phyloP scores from a whole-genome alignment of 2,113 vertebrate species.

The Macaca fascicularis region DNA sequence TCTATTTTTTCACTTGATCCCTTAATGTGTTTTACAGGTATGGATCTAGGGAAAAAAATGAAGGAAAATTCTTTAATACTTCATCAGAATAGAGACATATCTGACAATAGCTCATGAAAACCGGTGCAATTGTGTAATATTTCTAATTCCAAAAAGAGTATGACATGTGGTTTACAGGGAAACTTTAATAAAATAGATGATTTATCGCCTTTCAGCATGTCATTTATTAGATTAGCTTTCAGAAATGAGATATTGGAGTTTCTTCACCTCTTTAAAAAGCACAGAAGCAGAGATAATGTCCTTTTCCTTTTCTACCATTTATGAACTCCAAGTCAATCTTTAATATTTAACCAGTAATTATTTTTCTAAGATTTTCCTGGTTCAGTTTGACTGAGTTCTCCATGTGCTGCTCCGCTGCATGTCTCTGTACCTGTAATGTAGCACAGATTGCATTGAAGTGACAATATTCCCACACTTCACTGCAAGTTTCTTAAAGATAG shows the following conservation, averaged over 20 bases:
- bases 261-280: neutral
- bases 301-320: neutral
- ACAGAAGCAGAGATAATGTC: neutral
- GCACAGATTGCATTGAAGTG: neutral
- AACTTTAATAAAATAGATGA: neutral
- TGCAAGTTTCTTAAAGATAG: neutral
- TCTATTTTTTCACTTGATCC: neutral
- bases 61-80: neutral
- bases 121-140: neutral
- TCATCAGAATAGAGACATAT: neutral
- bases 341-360: neutral
- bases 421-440: too few relatives aligned
- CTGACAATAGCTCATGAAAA: neutral
- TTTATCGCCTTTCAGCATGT: neutral
- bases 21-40: neutral
- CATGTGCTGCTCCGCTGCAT: rapidly evolving
- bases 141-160: neutral
- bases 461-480: neutral
- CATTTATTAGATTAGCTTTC: neutral
- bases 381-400: neutral
- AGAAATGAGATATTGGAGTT: neutral
- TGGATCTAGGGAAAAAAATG: neutral
- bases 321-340: neutral
- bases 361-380: neutral
- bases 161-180: neutral